phyloP scores from a whole-genome alignment of 2,797 vertebrate species.

The Semotilus atromaculatus region DNA sequence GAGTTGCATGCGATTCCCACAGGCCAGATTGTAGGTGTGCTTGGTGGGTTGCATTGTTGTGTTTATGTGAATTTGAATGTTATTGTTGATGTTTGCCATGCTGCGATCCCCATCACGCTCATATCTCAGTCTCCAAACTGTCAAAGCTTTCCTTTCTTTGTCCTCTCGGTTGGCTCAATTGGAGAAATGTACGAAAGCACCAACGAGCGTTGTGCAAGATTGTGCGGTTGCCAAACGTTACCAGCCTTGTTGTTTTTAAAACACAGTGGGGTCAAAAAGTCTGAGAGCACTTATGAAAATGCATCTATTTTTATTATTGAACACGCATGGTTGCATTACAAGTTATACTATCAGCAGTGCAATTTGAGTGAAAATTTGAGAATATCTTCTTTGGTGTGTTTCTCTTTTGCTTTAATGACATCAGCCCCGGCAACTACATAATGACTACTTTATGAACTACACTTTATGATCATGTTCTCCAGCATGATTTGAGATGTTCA shows the following conservation, averaged over 20 bases:
- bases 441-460: no score
- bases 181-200: neutral
- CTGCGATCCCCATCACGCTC: constrained; percentile 43
- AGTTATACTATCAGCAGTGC: neutral
- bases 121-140: constrained; percentile 60
- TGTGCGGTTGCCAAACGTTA: constrained; percentile 13
- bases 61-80: constrained; percentile 37
- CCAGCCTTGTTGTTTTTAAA: constrained; percentile 38
- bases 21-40: constrained; percentile 11
- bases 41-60: constrained; percentile 25
- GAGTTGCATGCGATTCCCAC: constrained; percentile 18
- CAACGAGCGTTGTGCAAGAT: neutral
- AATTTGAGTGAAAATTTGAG: neutral
- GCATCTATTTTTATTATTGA: neutral
- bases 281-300: neutral
- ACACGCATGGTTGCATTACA: neutral
- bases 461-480: no score
- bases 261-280: constrained; percentile 17
- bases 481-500: no score
- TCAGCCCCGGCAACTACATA: neutral
- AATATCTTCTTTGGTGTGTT: neutral
- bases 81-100: constrained; percentile 50
- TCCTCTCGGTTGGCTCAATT: constrained; percentile 39
- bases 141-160: constrained; percentile 67
- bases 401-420: neutral